These are phyloP conservation scores for Apodemia duryi DNA, from an alignment of 2,888 invertebrate genomes.

Conservation along the genomic window DNA sequence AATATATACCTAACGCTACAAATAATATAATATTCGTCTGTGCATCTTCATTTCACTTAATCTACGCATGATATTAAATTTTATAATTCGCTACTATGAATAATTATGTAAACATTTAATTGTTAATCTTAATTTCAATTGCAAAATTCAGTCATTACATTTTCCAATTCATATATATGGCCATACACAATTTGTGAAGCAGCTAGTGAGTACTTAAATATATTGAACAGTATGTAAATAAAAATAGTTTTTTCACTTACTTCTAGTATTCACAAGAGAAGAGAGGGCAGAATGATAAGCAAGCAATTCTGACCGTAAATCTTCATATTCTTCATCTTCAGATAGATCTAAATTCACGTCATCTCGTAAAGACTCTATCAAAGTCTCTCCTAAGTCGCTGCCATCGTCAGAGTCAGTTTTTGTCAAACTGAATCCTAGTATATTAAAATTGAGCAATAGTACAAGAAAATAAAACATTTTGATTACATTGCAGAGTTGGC, in stretches of 20 bases:
- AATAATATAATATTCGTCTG: too few species aligned
- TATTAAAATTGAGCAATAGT: slow-evolving; percentile 31
- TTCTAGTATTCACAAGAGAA: slow-evolving; percentile 36
- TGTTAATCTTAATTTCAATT: neutral
- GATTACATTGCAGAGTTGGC: slow-evolving; percentile 33
- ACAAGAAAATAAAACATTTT: slow-evolving; percentile 45
- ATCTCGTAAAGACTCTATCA: slow-evolving; percentile 47
- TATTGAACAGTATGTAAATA: neutral
- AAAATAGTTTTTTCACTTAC: slow-evolving; percentile 22
- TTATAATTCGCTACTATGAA: neutral
- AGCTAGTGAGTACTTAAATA: neutral
- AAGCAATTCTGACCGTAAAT: slow-evolving; percentile 61
- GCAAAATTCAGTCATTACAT: neutral
- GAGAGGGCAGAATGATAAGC: slow-evolving; percentile 61
- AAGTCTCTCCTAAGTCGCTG: slow-evolving; percentile 40
- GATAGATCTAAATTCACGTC: slow-evolving; percentile 59
- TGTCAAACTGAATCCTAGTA: slow-evolving; percentile 12
- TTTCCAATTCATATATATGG: neutral
- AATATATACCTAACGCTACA: too few species aligned
- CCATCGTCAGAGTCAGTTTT: slow-evolving; percentile 24
- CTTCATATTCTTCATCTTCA: slow-evolving; percentile 66
- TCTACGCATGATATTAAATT: too few species aligned
- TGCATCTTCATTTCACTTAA: too few species aligned
- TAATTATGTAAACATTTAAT: neutral
- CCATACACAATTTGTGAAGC: neutral